Base-by-base conservation (phyloP, 1,140 invertebrate genomes). In the Zeugodacus cucurbitae region DNA sequence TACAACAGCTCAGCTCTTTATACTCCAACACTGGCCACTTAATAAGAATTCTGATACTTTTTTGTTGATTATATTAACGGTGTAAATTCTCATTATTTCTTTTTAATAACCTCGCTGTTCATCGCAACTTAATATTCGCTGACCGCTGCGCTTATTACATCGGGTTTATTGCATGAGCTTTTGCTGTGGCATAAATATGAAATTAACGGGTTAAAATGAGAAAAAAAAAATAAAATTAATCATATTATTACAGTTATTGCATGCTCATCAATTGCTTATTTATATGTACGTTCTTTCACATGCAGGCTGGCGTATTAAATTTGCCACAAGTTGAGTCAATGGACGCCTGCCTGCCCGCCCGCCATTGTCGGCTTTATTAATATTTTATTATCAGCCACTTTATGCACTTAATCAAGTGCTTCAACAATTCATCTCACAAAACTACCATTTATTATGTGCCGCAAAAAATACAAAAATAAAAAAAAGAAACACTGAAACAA, bases 351-450 rank as follows among this genome's bases (percentile, higher is more conserved):
- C 58, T 54, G 14, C 67, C n/a, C n/a, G n/a, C n/a, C 10, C 8
- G 70, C 34, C 37, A 70, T 37, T 29, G 70, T 78, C 70, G 70
- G 26, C 26, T 82, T 82, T 48, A 82, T 82, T 26, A 44, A 82
- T 82, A 48, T 82, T 82, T 54, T 82, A 82, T 82, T 82, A 82
- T 82, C 74, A 48, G 74, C n/a, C 44, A 82, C 74, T 82, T 82
- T 82, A 82, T 26, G 37, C 41, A 54, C 74, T 82, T 37, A 82
- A 82, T 82, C 37, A 82, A 48, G 74, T 26, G 74, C 10, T 48
- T 34, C n/a, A 6, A 41, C 74, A 82, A 48, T 82, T 82, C 41
- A 82, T 29, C n/a, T 26, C 74, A 29, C 74, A 48, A 14, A 82
- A 48, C 67, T 44, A 20, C n/a, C 74, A 48, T 82, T 48, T 44